Evolutionary conservation across 2,888 invertebrate genomes (phyloP).

Genomic region (Silvanus unidentatus): DNA sequence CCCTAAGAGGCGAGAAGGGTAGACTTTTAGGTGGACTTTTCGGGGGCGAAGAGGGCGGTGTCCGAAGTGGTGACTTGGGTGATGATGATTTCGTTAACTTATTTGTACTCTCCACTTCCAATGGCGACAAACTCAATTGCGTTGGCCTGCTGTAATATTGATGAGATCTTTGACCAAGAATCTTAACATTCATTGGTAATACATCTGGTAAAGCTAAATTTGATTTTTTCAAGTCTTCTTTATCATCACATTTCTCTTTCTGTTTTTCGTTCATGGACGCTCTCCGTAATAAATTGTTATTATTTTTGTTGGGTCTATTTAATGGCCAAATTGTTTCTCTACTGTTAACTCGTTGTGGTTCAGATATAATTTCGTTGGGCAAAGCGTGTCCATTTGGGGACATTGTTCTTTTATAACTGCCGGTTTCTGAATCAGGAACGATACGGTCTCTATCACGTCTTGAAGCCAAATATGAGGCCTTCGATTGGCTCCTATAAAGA

Average conservation of each 20-base stretch:
- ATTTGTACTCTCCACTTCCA: slow-evolving; percentile 23
- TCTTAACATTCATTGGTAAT: slow-evolving; percentile 52
- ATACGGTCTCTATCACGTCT: slow-evolving; percentile 62
- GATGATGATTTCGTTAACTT: slow-evolving; percentile 17
- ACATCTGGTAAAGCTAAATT: slow-evolving; percentile 51
- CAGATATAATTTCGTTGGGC: slow-evolving; percentile 27
- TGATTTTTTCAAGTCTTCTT: slow-evolving; percentile 36
- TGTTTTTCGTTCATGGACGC: slow-evolving; percentile 41
- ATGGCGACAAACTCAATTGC: slow-evolving; percentile 32
- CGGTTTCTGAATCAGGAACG: slow-evolving; percentile 63
- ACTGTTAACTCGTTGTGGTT: slow-evolving; percentile 30
- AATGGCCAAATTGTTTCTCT: slow-evolving; percentile 38
- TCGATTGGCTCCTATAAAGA: slow-evolving; percentile 66
- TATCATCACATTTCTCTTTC: slow-evolving; percentile 32
- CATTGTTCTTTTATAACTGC: slow-evolving; percentile 68
- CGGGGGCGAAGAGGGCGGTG: slow-evolving; percentile 34
- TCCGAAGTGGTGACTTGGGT: slow-evolving; percentile 33
- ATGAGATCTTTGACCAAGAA: slow-evolving; percentile 38
- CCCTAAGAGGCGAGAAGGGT: slow-evolving; percentile 36
- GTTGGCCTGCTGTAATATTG: slow-evolving; percentile 35
- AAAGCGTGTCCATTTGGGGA: slow-evolving; percentile 55
- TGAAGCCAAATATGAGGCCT: slow-evolving; percentile 70
- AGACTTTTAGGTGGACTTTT: slow-evolving; percentile 35
- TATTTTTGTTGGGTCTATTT: slow-evolving; percentile 26
- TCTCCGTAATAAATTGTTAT: slow-evolving; percentile 36